Evolutionary conservation across 2,113 vertebrate species (phyloP).

Genomic region (Arothron firmamentum): DNA sequence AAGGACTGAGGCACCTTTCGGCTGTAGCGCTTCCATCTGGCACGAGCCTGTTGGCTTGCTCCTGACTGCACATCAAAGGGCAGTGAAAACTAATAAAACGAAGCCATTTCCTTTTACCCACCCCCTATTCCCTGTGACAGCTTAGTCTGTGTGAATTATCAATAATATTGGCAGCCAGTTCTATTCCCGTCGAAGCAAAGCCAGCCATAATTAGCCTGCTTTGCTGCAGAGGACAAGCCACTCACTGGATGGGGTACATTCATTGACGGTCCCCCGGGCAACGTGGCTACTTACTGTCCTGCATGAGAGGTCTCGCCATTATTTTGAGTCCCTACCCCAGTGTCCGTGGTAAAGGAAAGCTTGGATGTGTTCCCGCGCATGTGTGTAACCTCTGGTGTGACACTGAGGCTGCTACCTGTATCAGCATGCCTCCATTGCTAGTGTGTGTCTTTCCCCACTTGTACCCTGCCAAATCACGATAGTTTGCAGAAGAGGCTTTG

Average conservation of each 20-base stretch:
- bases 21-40: slow-evolving; percentile 62
- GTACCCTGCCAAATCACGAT: slow-evolving; percentile 25
- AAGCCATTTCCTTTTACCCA: slow-evolving; percentile 59
- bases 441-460: slow-evolving; percentile 4
- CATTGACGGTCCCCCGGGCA: slow-evolving; percentile 18
- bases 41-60: slow-evolving; percentile 49
- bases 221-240: slow-evolving; percentile 50
- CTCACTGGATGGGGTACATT: slow-evolving; percentile 42
- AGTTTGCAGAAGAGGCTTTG: slow-evolving; percentile 46
- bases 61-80: slow-evolving; percentile 68
- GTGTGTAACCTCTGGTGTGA: slow-evolving; percentile 11
- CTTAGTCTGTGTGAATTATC: slow-evolving; percentile 73
- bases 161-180: slow-evolving; percentile 68
- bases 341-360: slow-evolving; percentile 5
- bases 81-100: slow-evolving; percentile 62
- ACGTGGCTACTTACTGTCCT: slow-evolving; percentile 10
- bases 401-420: neutral
- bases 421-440: slow-evolving; percentile 9
- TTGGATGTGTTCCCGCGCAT: neutral
- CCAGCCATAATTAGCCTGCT: slow-evolving; percentile 66
- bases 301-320: slow-evolving; percentile 25
- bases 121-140: slow-evolving; percentile 63
- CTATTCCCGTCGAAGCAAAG: slow-evolving; percentile 57
- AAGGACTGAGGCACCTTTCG: slow-evolving; percentile 58
- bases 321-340: slow-evolving; percentile 25